These are phyloP conservation scores for Sebastes cheni DNA, from an alignment of 2,797 vertebrate species.

Conservation along the genomic window DNA sequence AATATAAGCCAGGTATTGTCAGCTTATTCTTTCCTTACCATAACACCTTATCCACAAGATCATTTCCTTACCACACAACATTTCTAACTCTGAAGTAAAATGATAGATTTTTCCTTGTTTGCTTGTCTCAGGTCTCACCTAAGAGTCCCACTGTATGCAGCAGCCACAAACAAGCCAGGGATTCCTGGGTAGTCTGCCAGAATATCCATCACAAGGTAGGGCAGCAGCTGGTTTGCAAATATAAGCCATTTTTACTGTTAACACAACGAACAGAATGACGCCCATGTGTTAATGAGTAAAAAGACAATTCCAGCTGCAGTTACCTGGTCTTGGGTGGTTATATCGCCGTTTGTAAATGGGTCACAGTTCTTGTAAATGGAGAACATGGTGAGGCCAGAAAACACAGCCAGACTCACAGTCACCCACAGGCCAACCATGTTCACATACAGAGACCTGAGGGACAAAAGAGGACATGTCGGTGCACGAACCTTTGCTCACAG, in stretches of 20 bases:
- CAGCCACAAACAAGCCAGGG: constrained; percentile 86
- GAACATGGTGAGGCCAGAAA: constrained; percentile 84
- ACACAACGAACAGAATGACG: not conserved
- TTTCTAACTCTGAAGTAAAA: not conserved
- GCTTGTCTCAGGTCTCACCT: constrained; percentile 72
- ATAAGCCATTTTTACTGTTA: not conserved
- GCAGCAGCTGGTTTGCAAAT: constrained; percentile 76
- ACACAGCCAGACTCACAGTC: constrained; percentile 83
- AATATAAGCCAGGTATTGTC: not conserved
- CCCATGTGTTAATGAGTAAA: not conserved
- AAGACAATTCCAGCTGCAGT: not conserved
- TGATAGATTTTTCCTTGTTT: not conserved
- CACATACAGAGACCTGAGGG: constrained; percentile 81
- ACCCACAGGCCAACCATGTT: constrained; percentile 83
- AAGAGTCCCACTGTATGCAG: constrained; percentile 86
- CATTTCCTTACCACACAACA: not conserved
- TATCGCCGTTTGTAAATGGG: constrained; percentile 76
- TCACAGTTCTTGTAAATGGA: constrained; percentile 86
- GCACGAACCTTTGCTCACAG: not conserved
- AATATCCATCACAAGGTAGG: constrained; percentile 87
- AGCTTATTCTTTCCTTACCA: not conserved
- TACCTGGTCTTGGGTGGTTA: constrained; percentile 80
- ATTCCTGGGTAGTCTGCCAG: constrained; percentile 80
- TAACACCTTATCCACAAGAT: not conserved
- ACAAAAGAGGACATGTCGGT: constrained; percentile 29